Conservation (phyloP, 2,113 vertebrate genomes). For the Passer domesticus region DNA sequence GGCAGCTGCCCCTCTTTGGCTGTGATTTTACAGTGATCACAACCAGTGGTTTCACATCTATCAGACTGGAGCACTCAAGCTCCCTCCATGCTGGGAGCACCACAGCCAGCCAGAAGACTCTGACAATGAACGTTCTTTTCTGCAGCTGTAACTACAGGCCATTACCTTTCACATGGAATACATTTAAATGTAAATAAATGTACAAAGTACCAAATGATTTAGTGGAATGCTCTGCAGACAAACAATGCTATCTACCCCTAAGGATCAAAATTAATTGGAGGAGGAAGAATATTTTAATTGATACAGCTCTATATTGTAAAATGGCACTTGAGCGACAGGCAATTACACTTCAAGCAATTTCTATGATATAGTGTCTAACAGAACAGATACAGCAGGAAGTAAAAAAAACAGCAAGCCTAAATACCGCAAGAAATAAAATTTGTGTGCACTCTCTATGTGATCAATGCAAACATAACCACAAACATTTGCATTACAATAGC, state of each 20-base stretch:
- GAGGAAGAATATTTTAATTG: background rate
- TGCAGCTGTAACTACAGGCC: background rate
- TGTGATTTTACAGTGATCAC: background rate
- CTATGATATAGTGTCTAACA: background rate
- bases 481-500: slow-evolving; percentile 52
- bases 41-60: background rate
- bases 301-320: background rate
- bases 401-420: background rate
- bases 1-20: background rate
- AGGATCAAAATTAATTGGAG: background rate
- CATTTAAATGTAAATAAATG: background rate
- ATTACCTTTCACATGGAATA: background rate
- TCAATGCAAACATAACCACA: slow-evolving; percentile 34
- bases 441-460: background rate
- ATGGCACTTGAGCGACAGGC: background rate
- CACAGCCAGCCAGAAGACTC: background rate
- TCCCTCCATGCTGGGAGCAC: background rate
- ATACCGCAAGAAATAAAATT: background rate
- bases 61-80: background rate
- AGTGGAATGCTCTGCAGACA: background rate
- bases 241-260: background rate
- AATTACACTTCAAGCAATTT: background rate
- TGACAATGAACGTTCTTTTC: background rate
- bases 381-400: background rate
- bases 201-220: background rate